A percentile compares a stretch with the other conserved stretches of the same genome.
These are phyloP conservation scores for Ips nitidus DNA, from an alignment of 1,140 invertebrate species.

Conservation along the genomic window DNA sequence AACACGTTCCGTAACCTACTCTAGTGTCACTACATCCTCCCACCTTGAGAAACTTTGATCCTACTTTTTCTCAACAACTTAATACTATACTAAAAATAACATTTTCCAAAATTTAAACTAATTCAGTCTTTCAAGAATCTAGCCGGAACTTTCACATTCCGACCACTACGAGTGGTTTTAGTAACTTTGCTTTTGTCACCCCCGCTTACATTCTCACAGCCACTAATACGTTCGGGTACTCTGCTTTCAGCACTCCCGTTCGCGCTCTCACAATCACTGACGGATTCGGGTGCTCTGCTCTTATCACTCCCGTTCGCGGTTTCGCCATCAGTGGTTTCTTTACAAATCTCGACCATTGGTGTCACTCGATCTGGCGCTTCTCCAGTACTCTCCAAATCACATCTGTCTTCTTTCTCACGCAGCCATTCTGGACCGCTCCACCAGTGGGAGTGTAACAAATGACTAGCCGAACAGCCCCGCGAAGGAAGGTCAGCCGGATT, in stretches of 20 bases:
- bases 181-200: constrained; percentile 38
- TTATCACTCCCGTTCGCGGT: constrained; percentile 2
- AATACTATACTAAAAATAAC: constrained; percentile 15
- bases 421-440: constrained; percentile 47
- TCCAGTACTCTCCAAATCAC: constrained; percentile 8
- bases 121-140: neutral
- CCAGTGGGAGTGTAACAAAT: constrained; percentile 50
- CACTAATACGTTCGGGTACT: constrained; percentile 35
- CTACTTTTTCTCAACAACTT: neutral
- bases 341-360: constrained; percentile 9
- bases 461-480: constrained; percentile 46
- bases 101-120: constrained; percentile 34
- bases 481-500: constrained; percentile 54
- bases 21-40: no score
- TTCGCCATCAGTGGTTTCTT: constrained; percentile 2
- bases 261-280: neutral
- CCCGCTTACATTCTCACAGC: constrained; percentile 53
- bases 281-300: constrained; percentile 4
- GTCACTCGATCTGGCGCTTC: constrained; percentile 40
- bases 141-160: neutral
- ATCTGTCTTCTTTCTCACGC: neutral
- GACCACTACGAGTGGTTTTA: neutral
- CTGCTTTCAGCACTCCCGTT: neutral
- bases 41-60: no score
- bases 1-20: no score